Evolutionary conservation across 1,140 invertebrate species (phyloP).

Genomic region (Streblospio benedicti): DNA sequence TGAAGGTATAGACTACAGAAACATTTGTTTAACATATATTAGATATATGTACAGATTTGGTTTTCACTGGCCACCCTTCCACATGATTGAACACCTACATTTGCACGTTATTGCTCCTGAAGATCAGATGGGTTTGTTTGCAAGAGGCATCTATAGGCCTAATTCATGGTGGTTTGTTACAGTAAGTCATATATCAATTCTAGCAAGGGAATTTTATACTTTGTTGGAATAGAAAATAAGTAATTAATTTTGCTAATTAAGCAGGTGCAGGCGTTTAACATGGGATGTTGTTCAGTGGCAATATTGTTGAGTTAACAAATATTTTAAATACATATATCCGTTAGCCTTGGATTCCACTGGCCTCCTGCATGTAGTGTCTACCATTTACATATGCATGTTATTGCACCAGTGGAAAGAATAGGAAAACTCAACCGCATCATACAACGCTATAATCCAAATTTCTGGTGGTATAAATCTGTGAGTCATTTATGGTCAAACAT

Average conservation of each 20-base stretch:
- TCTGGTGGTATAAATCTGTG: too few species aligned
- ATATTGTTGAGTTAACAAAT: background rate
- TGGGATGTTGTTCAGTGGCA: background rate
- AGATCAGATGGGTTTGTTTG: conserved; percentile 63
- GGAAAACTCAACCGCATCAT: too few species aligned
- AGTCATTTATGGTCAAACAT: too few species aligned
- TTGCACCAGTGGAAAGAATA: background rate
- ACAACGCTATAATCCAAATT: too few species aligned
- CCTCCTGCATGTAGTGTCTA: conserved; percentile 8
- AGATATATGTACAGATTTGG: conserved; percentile 54
- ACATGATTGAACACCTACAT: conserved; percentile 72
- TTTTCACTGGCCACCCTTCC: conserved; percentile 87
- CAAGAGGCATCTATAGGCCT: conserved; percentile 61
- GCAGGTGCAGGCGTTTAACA: background rate
- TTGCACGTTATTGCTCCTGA: conserved; percentile 75
- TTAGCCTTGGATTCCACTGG: conserved; percentile 12
- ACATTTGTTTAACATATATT: conserved; percentile 4
- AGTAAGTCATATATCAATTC: conserved; percentile 50
- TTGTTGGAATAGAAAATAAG: background rate
- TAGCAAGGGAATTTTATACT: background rate
- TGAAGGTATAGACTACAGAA: background rate
- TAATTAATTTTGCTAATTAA: background rate
- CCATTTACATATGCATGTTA: conserved; percentile 13
- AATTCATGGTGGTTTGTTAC: conserved; percentile 75
- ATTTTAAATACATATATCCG: background rate